Conservation (phyloP, 2,888 invertebrate species). For the Heliconius ismenius region DNA sequence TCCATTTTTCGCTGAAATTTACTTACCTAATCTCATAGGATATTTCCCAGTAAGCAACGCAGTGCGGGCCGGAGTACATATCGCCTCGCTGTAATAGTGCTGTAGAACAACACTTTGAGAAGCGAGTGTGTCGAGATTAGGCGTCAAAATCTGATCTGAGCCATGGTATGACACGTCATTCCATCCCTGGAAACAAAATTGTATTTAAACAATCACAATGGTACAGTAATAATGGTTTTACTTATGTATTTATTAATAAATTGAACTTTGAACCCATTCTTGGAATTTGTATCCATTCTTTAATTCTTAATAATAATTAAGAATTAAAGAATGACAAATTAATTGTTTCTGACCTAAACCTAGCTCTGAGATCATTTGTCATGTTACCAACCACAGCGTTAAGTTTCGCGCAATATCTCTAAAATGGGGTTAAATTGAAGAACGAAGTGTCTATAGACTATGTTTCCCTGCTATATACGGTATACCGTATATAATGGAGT, state of each 20-base stretch:
- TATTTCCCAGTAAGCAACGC: constrained; percentile 93
- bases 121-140: constrained; percentile 93
- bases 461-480: no score
- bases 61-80: constrained; percentile 92
- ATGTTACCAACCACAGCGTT: no score
- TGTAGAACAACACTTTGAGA: constrained; percentile 92
- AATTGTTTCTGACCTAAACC: no score
- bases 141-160: constrained; percentile 92
- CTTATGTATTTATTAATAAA: not conserved
- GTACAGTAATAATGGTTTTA: not conserved
- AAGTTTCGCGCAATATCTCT: no score
- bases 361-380: no score
- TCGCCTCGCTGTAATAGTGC: constrained; percentile 91
- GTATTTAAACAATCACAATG: not conserved
- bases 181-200: constrained; percentile 86
- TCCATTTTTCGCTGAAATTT: constrained; percentile 41
- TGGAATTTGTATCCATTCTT: no score
- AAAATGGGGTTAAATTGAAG: no score
- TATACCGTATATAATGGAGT: no score
- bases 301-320: no score
- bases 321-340: no score
- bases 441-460: no score
- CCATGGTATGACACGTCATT: constrained; percentile 96
- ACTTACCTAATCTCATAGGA: constrained; percentile 89
- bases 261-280: no score